Base-by-base conservation (phyloP, 2,888 invertebrate species). In the Amiota mariae region DNA sequence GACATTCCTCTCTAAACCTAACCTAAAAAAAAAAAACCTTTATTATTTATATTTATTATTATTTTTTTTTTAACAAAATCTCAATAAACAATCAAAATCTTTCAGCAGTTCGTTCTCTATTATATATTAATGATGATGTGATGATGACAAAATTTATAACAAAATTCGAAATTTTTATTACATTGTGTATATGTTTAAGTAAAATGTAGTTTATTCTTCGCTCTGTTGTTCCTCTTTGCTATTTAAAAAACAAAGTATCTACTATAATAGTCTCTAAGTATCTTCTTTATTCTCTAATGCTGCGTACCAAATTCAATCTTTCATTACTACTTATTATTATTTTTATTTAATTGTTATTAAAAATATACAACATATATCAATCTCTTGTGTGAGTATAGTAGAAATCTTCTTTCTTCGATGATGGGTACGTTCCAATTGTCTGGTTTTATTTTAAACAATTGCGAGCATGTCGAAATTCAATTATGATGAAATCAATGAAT, bases 401-500 rank as follows among this genome's bases (percentile, higher is more conserved):
- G 36, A 36, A 36, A 73, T 54, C 66, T 63, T 73, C 63, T 71
- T 36, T n/a, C 76, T 76, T 73, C 75, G 71, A 81, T 15, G 59
- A 18, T 57, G 15, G 75, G 75, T 79, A 79, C 76, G 78, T 76
- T 75, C 79, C 75, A 71, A 81, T 84, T 89, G 89, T 89, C 89
- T 88, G 89, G 90, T 90, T 90, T 90, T 90, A 89, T 89, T 87
- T 83, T 87, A 85, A 82, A 81, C 79, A 80, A 81, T 83, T 84
- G 81, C 90, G 90, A 90, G 90, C 90, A 90, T 90, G 90, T 81
- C 82, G 82, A 79, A 18, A 54, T n/a, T 54, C 15, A 36, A 36
- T 36, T 6, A 24, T 24, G 24, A 2, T 24, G 24, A 24, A 36
- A 36, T 36, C 36, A 36, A 36, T 36, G 24, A 24, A 24, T 24